Base-by-base conservation (phyloP, 2,797 vertebrate genomes). In the Lutra lutra region DNA sequence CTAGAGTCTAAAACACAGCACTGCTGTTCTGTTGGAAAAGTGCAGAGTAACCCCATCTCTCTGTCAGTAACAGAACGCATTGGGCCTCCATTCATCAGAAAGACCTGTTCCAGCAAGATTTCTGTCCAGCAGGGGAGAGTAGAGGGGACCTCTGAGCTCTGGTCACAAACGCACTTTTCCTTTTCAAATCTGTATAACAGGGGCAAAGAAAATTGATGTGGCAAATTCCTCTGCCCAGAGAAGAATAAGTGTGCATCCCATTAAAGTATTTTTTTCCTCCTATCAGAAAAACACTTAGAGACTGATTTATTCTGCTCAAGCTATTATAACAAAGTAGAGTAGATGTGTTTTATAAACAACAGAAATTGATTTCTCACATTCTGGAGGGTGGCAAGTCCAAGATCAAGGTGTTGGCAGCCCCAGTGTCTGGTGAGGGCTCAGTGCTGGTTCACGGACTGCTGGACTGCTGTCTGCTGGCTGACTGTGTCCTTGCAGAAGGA, bases 11-110 rank as follows among this genome's bases (percentile, higher is more conserved):
- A 20, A 78, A 18, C 2, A 4, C 1, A 7, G 1, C 12, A 7
- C 6, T 18, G 13, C 6, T 4, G 2, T 17, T 2, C 21, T 48
- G 2, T 8, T 40, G 38, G 15, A 56, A 46, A 51, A 51, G 9
- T 4, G 29, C 2, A 3, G 8, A 77, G 11, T 0, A 10, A 4
- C 32, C 9, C 1, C 21, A 7, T 20, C 15, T 29, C 66, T 64
- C 38, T 32, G 21, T 54, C 0, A 0, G 38, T 25, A 46, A 17
- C 20, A 51, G n/a, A 77, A 29, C 29, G 10, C 32, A 2, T 17
- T 7, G 20, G 21, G 27, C 27, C 29, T 23, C 27, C 5, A 7
- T 21, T 29, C 29, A 4, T 11, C 15, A 64, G 13, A 51, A 51
- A 64, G 86, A 29, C 29, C 27, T 3, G 62, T 35, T 86, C 23